Evolutionary conservation across 1,140 invertebrate species (phyloP).

Genomic region (Stegodyphus mimosarum): DNA sequence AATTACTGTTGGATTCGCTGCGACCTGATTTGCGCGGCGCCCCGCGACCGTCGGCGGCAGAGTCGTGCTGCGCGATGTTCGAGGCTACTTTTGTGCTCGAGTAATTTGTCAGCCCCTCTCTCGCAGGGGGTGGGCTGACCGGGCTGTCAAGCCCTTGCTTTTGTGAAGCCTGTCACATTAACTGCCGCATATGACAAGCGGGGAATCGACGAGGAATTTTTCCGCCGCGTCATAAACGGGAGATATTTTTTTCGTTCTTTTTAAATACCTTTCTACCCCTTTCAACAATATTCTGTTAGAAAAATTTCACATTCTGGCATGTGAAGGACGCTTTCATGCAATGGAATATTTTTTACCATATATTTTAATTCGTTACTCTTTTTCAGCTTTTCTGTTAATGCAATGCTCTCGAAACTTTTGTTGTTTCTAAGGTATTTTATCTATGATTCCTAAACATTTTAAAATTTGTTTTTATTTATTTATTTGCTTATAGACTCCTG

Average conservation of each 20-base stretch:
- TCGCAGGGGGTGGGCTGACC: conserved; percentile 42
- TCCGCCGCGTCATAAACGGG: neutral
- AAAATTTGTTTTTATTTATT: too few relatives aligned
- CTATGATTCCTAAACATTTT: too few relatives aligned
- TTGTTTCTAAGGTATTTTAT: too few relatives aligned
- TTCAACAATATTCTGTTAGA: too few relatives aligned
- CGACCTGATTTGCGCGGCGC: conserved; percentile 52
- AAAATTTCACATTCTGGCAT: too few relatives aligned
- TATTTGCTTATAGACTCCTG: too few relatives aligned
- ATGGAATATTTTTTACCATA: too few relatives aligned
- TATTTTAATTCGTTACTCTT: too few relatives aligned
- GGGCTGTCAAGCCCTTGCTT: conserved; percentile 51
- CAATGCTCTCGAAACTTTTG: too few relatives aligned
- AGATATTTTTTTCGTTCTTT: neutral
- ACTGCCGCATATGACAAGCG: conserved; percentile 47
- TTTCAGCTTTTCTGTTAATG: too few relatives aligned
- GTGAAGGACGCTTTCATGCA: too few relatives aligned
- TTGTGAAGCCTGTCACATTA: conserved; percentile 55
- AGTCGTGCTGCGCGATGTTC: conserved; percentile 26
- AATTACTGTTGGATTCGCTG: conserved; percentile 37
- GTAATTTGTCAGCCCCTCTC: conserved; percentile 50
- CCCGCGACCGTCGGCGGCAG: conserved; percentile 32
- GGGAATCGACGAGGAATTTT: neutral
- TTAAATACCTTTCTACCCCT: too few relatives aligned
- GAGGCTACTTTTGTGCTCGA: conserved; percentile 52